Conservation (phyloP, 2,113 vertebrate genomes). For the Eonycteris spelaea region DNA sequence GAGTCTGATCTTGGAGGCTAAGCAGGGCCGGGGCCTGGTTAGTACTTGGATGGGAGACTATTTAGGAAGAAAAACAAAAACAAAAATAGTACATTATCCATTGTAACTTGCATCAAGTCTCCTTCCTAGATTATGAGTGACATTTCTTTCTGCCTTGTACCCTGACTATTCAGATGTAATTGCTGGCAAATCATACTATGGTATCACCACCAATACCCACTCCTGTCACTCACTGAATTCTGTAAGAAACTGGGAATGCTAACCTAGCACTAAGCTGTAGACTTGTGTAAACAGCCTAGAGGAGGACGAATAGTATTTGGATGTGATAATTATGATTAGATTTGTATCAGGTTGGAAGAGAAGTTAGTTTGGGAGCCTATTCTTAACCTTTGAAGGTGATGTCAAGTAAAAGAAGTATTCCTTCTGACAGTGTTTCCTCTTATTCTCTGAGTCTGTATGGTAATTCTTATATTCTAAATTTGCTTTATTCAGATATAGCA, state of each 20-base stretch:
- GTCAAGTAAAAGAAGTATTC: neutral
- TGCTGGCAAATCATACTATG: neutral
- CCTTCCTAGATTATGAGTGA: neutral
- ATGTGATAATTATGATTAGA: neutral
- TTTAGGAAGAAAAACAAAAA: neutral
- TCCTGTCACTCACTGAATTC: neutral
- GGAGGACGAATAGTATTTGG: neutral
- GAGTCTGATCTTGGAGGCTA: no score
- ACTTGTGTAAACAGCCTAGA: neutral
- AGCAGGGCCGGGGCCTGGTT: no score
- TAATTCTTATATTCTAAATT: neutral
- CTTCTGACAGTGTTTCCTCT: neutral
- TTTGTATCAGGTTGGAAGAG: neutral
- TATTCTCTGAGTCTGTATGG: neutral
- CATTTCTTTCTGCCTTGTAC: neutral
- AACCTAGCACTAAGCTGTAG: neutral
- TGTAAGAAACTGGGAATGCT: neutral
- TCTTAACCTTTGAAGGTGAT: constrained; percentile 19
- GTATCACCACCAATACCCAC: neutral
- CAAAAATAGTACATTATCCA: neutral
- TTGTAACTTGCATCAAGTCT: neutral
- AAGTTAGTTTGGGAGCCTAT: neutral
- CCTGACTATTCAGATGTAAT: neutral
- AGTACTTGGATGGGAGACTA: no score
- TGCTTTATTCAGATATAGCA: neutral